Conservation (phyloP, 2,888 invertebrate genomes). For the Dicycla oo region DNA sequence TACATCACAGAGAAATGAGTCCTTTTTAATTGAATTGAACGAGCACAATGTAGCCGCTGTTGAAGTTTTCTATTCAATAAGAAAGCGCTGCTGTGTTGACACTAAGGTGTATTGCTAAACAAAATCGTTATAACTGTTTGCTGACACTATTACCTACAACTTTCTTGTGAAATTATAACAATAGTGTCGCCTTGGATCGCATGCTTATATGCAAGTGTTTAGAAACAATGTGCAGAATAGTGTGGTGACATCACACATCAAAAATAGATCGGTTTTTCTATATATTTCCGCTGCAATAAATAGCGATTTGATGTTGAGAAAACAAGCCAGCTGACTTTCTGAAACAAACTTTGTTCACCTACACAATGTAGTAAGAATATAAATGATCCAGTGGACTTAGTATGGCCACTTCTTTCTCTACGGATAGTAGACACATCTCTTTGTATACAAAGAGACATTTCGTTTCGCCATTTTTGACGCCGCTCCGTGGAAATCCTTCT, state of each 20-base stretch:
- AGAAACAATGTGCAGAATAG: background rate
- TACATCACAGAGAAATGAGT: background rate
- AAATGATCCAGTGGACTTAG: too few species aligned
- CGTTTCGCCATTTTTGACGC: too few species aligned
- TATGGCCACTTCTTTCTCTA: too few species aligned
- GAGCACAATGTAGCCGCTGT: conserved; percentile 9
- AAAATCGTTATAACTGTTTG: conserved; percentile 7
- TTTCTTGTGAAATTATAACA: background rate
- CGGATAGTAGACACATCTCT: too few species aligned
- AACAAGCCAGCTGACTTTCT: background rate
- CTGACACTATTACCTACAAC: too few species aligned
- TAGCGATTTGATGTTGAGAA: too few species aligned
- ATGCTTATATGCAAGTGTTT: background rate
- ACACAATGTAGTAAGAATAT: background rate
- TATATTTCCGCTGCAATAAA: too few species aligned
- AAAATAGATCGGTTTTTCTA: background rate
- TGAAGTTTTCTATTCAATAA: too few species aligned
- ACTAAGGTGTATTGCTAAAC: conserved; percentile 11
- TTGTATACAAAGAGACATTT: too few species aligned
- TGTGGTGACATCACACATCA: background rate
- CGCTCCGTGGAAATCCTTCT: too few species aligned
- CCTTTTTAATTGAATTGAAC: conserved; percentile 7
- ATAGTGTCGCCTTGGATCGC: background rate
- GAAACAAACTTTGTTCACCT: background rate
- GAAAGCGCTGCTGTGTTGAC: too few species aligned